These are phyloP conservation scores for Dusona sp. DNA, from an alignment of 2,888 invertebrate species.

Conservation along the genomic window DNA sequence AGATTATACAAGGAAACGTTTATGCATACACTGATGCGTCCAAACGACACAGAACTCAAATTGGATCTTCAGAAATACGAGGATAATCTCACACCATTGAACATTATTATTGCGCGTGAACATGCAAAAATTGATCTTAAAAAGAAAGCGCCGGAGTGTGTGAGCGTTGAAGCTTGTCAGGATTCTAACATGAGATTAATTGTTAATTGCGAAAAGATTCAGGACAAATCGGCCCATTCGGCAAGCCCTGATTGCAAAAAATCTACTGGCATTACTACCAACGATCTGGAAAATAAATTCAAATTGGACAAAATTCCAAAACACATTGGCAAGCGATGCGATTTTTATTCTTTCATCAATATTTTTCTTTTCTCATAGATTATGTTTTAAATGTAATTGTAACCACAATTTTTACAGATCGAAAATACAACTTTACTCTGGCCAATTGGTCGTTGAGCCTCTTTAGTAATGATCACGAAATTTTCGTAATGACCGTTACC, in stretches of 20 bases:
- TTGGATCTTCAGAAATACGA: constrained; percentile 91
- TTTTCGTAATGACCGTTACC: constrained; percentile 90
- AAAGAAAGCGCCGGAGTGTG: constrained; percentile 81
- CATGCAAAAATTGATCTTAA: constrained; percentile 90
- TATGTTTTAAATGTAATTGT: background rate
- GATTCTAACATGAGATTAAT: constrained; percentile 84
- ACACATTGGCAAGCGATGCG: constrained; percentile 85
- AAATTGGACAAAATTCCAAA: constrained; percentile 86
- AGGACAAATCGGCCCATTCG: constrained; percentile 87
- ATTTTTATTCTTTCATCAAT: constrained; percentile 32
- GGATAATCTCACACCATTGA: constrained; percentile 90
- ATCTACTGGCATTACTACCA: constrained; percentile 86
- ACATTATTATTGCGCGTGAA: constrained; percentile 92
- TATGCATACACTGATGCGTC: constrained; percentile 89
- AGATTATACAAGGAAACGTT: constrained; percentile 89
- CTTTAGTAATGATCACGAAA: constrained; percentile 89
- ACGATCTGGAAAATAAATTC: constrained; percentile 86
- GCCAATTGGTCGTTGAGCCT: constrained; percentile 90
- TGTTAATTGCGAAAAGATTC: constrained; percentile 86
- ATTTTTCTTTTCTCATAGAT: background rate
- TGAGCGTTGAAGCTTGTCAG: constrained; percentile 82
- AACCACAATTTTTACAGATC: constrained; percentile 86
- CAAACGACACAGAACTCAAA: constrained; percentile 90
- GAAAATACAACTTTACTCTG: constrained; percentile 91
- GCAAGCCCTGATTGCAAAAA: constrained; percentile 88